Percentiles rank a stretch among this genome's conserved stretches.
Evolutionary conservation across 2,888 invertebrate species (phyloP).

Genomic region (Tipula helvola): DNA sequence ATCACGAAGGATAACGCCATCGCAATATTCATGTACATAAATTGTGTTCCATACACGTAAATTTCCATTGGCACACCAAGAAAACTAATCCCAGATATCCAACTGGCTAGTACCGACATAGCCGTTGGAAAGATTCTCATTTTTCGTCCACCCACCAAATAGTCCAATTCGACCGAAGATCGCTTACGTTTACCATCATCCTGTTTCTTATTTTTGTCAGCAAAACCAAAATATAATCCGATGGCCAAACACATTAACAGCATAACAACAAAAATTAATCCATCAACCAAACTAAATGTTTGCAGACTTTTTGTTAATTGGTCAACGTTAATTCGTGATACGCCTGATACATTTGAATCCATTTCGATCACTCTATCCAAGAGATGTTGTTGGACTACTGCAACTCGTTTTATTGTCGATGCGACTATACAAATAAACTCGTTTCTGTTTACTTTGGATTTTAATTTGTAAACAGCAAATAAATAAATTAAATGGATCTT

Average conservation of each 20-base stretch:
- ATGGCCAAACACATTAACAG: constrained; percentile 53
- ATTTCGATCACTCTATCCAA: neutral
- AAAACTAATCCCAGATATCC: constrained; percentile 42
- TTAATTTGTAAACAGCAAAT: no score
- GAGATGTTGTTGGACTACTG: no score
- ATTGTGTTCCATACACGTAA: constrained; percentile 25
- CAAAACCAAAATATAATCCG: constrained; percentile 42
- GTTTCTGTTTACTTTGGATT: no score
- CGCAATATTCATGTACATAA: constrained; percentile 41
- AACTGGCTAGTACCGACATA: constrained; percentile 57
- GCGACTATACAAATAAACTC: no score
- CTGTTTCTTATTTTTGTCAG: neutral
- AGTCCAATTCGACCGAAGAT: constrained; percentile 38
- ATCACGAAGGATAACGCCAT: constrained; percentile 38
- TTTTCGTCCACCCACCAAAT: constrained; percentile 58
- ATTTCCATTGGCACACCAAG: neutral
- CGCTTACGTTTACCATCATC: neutral
- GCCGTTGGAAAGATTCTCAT: constrained; percentile 64
- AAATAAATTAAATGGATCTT: no score
- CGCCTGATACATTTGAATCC: neutral
- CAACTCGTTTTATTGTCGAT: no score
- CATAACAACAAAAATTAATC: constrained; percentile 57
- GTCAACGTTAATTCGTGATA: neutral
- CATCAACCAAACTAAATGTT: constrained; percentile 51
- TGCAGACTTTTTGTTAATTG: constrained; percentile 23